phyloP scores from a whole-genome alignment of 2,797 vertebrate species.

The Callimico goeldii region DNA sequence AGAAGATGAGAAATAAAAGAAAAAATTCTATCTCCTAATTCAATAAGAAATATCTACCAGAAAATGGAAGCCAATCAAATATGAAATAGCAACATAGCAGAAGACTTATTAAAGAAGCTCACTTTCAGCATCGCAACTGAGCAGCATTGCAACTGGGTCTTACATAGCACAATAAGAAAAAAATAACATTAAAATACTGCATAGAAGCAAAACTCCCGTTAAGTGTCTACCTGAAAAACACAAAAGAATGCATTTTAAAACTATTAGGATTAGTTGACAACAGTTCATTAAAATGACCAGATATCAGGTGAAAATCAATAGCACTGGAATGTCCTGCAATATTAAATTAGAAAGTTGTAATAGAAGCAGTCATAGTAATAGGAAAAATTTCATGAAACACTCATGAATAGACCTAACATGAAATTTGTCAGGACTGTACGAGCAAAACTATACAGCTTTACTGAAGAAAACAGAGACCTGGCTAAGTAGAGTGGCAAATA shows the following conservation, averaged over 20 bases:
- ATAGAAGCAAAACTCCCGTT: background rate
- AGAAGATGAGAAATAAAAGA: background rate
- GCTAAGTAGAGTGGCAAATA: background rate
- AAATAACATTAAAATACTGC: background rate
- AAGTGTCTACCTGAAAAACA: background rate
- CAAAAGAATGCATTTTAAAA: background rate
- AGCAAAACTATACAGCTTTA: background rate
- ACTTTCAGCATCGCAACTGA: background rate
- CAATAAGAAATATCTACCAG: background rate
- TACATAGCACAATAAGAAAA: background rate
- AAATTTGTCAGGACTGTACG: background rate
- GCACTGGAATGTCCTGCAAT: background rate
- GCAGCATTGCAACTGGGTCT: background rate
- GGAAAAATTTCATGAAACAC: background rate
- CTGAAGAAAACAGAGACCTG: background rate
- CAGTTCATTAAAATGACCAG: background rate
- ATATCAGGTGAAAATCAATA: background rate
- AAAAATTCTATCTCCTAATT: background rate
- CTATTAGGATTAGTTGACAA: background rate
- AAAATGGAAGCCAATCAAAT: conserved; percentile 4
- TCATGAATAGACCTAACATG: background rate
- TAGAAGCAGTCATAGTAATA: background rate
- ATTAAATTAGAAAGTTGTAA: background rate
- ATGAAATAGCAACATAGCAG: background rate
- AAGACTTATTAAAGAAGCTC: background rate